A percentile compares a stretch with the other conserved stretches of the same genome.
phyloP scores from a whole-genome alignment of 30 jellyfish, hydroid and myxozoan species.

The Turritopsis dohrnii region DNA sequence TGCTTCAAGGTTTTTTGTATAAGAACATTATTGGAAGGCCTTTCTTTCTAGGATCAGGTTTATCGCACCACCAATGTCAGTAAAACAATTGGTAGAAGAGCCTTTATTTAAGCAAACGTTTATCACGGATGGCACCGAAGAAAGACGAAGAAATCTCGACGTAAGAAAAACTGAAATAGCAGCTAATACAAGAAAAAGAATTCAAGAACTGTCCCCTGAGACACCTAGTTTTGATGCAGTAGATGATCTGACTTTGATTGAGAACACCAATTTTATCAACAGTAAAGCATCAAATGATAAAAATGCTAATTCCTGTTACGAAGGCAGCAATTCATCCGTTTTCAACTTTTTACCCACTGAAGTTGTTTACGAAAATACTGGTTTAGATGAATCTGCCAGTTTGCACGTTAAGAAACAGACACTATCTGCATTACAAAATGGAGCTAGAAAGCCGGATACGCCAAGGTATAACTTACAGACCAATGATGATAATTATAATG shows the following conservation, averaged over 20 bases:
- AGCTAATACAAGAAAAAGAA: background rate
- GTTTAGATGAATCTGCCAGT: background rate
- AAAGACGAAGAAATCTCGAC: background rate
- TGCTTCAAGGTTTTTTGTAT: too few species aligned
- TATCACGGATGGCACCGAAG: background rate
- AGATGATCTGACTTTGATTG: background rate
- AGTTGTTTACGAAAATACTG: background rate
- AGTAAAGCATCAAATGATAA: background rate
- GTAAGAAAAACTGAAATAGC: background rate
- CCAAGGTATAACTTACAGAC: background rate
- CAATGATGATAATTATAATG: background rate
- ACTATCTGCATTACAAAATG: background rate
- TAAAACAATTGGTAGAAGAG: background rate
- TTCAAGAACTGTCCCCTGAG: background rate
- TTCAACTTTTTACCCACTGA: background rate
- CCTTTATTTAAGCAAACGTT: background rate
- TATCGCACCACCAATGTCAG: background rate
- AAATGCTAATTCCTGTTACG: background rate
- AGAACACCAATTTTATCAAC: background rate
- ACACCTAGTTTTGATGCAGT: background rate
- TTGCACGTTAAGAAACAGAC: background rate
- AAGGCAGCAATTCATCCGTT: background rate
- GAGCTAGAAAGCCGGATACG: background rate
- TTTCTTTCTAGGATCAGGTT: background rate
- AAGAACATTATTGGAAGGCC: too few species aligned